phyloP scores from a whole-genome alignment of 2,888 invertebrate genomes.

The Pachycephus smyrnensis region DNA sequence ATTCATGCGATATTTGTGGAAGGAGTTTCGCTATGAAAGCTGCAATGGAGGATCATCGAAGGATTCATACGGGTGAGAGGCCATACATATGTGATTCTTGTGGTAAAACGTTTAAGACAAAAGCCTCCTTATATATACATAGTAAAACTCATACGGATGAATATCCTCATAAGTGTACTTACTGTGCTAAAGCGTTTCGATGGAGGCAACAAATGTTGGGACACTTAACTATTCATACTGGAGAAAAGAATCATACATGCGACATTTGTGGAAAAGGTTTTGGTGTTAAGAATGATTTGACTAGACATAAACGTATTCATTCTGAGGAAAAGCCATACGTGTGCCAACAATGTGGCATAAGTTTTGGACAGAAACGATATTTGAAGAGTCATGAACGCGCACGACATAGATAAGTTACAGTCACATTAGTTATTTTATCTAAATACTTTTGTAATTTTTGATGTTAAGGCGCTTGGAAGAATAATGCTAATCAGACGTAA shows the following conservation, averaged over 20 bases:
- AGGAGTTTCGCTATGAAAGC: conserved; percentile 68
- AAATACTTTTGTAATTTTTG: neutral
- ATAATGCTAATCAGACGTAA: neutral
- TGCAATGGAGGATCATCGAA: conserved; percentile 67
- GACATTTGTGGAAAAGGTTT: conserved; percentile 69
- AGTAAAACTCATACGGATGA: conserved; percentile 49
- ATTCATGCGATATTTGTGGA: conserved; percentile 69
- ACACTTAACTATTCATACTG: conserved; percentile 68
- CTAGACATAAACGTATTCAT: conserved; percentile 71
- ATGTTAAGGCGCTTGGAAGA: neutral
- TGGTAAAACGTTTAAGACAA: conserved; percentile 68
- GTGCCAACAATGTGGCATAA: conserved; percentile 68
- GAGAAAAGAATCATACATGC: conserved; percentile 67
- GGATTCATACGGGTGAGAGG: conserved; percentile 67
- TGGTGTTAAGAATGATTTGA: conserved; percentile 68
- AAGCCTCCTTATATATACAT: conserved; percentile 69
- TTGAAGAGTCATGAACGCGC: conserved; percentile 67
- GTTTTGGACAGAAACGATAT: conserved; percentile 70
- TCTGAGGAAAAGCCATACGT: conserved; percentile 62
- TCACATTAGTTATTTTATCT: neutral
- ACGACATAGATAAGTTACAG: conserved; percentile 31
- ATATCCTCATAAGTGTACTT: conserved; percentile 48
- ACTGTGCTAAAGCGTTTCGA: conserved; percentile 67
- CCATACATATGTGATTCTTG: conserved; percentile 68
- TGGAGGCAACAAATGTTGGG: conserved; percentile 68